Evolutionary conservation across 2,113 vertebrate species (phyloP), one percentile per base, ranked within the genome.

Genomic region (Neoarius graeffei): DNA sequence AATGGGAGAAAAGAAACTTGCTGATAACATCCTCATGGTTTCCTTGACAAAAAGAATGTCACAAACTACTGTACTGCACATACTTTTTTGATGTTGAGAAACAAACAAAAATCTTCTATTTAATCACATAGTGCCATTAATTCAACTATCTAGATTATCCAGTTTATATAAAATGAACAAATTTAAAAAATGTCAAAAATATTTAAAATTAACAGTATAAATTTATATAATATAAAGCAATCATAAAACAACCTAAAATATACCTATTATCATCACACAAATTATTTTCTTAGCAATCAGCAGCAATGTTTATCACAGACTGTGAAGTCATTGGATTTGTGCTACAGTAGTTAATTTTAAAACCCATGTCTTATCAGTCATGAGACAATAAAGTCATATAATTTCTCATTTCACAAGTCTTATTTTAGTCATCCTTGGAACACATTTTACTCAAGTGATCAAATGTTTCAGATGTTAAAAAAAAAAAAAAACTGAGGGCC

Each of bases 381-480:
- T 62, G 19, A 66, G 4, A 66, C 9, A 67, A 1, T 27, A 67
- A 67, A 5, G 25, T 4, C 62, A 66, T 3, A 66, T 66, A 66
- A 66, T 30, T 30, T 64, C 20, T 64, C 23, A n/a, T 30, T 27
- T 67, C 13, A 67, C 5, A 27, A 67, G 66, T 67, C 13, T 30
- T 30, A 67, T 66, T n/a, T 66, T 27, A 66, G 3, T 66, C 10
- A 27, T 13, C 13, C 64, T 66, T n/a, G 0, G 8, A 66, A 66
- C 23, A 27, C 84, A 83, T 71, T 89, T 88, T 81, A 81, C 77
- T 87, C 88, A 92, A 90, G 79, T 87, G 90, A 94, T 19, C 71
- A 42, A 9, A 74, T 4, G 4, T 74, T 74, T 74, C 8, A 23
- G 30, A 42, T 42, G 42, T 42, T 20, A 23, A 5, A 20, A 23